Conservation (phyloP, 2,113 vertebrate genomes). For the Phrynosoma platyrhinos region DNA sequence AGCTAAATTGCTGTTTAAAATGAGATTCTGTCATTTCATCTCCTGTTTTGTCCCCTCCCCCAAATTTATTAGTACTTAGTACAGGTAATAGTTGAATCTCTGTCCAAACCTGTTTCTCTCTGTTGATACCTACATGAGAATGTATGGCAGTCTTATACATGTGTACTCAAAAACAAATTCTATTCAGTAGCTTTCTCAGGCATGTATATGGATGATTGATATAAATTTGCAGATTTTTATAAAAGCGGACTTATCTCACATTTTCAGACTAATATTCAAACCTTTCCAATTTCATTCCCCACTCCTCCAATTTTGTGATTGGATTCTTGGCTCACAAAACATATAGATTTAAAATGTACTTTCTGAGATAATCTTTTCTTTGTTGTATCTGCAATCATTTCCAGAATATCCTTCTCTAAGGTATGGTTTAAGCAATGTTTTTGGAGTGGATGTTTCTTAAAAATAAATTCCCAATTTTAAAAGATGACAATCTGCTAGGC, state of each 20-base stretch:
- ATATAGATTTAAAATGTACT: background rate
- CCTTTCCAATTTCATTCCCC: background rate
- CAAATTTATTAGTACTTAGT: background rate
- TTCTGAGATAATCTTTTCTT: background rate
- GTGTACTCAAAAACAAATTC: background rate
- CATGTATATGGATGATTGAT: background rate
- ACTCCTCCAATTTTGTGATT: background rate
- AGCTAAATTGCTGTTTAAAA: conserved; percentile 9
- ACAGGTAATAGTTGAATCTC: background rate
- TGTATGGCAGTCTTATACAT: background rate
- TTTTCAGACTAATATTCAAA: background rate
- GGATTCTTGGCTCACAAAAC: background rate
- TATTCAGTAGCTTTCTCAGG: background rate
- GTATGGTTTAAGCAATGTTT: too few species aligned
- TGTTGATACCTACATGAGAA: background rate
- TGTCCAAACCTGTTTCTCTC: background rate
- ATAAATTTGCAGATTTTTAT: background rate
- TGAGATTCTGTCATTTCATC: background rate
- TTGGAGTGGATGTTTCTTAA: too few species aligned
- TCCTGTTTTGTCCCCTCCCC: background rate
- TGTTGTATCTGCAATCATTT: background rate
- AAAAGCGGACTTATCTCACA: background rate
- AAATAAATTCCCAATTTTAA: too few species aligned
- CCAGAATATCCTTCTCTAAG: background rate
- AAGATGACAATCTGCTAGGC: background rate